Base-by-base conservation (phyloP, 2,113 vertebrate genomes). In the Bos javanicus region DNA sequence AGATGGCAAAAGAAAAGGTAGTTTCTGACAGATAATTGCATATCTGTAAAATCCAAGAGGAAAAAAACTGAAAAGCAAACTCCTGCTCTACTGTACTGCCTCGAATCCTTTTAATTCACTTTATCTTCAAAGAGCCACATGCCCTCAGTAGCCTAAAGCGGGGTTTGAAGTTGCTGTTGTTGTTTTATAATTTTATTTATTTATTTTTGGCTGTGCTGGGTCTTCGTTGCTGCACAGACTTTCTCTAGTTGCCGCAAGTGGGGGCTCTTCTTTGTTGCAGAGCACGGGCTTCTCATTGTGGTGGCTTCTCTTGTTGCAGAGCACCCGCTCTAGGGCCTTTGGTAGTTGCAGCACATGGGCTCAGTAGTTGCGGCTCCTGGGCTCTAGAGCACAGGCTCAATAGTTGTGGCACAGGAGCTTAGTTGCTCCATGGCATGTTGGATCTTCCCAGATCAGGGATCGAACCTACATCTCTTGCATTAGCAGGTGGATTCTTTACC, bases 71-170 rank as follows among this genome's bases (percentile, higher is more conserved):
- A 48, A 76, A 92, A 74, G 46, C 28, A 28, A 76, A 78, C 6
- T 25, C 33, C 11, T 87, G 6, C 10, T 80, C 80, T 87, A 62
- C 50, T 59, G 19, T 43, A 57, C 86, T 89, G 54, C 54, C 46
- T 93, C 23, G 30, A 64, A 93, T 86, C 17, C 78, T 71, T 94
- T 97, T 82, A 83, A 52, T 95, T 92, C 21, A 87, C 17, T 90
- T 81, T 60, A 86, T 28, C 33, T 80, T n/a, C 82, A 62, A 57
- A 78, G 28, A 84, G 33, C 28, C n/a, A 57, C 6, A 11, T 50
- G 43, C 28, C 36, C 19, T 88, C n/a, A 89, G 84, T 76, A n/a
- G 26, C 25, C 67, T 57, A 92, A 91, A 83, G n/a, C 14, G 93
- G 82, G 36, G 21, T 59, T 17, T 93, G 52, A 54, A 59, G 67